Conservation (phyloP, 1,140 invertebrate species). For the Drosophila pruinosa region DNA sequence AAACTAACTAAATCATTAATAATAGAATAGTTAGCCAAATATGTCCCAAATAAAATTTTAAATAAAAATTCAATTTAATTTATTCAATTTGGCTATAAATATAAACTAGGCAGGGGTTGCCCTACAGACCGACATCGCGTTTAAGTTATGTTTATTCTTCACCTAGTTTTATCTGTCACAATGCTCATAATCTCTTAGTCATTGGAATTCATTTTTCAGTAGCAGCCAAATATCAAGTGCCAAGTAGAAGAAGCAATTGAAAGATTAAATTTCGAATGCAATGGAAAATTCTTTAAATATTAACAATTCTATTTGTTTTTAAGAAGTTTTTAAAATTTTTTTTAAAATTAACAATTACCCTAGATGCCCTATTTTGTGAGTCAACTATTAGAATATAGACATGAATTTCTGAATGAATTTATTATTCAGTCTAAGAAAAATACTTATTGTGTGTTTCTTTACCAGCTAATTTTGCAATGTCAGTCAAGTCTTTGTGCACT, state of each 20-base stretch:
- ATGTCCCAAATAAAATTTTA: too few relatives aligned
- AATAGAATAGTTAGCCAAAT: too few relatives aligned
- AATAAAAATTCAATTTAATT: too few relatives aligned
- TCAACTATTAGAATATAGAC: not conserved
- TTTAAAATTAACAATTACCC: too few relatives aligned
- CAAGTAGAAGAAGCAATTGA: not conserved
- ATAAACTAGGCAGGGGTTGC: not conserved
- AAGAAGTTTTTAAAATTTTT: too few relatives aligned
- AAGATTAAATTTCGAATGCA: not conserved
- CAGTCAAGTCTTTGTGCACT: conserved; percentile 2
- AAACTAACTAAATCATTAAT: too few relatives aligned
- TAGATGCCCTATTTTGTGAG: too few relatives aligned
- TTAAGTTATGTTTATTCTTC: conserved; percentile 73
- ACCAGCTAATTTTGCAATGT: conserved; percentile 34
- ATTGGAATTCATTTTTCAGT: conserved; percentile 58
- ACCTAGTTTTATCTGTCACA: conserved; percentile 56
- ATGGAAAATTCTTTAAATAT: too few relatives aligned
- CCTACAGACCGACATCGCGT: conserved; percentile 2
- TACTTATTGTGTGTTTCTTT: conserved; percentile 1
- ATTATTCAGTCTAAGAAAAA: not conserved
- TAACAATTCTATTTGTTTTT: too few relatives aligned
- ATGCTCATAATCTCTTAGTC: conserved; percentile 56
- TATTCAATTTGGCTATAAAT: not conserved
- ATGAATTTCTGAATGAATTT: too few relatives aligned
- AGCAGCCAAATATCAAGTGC: conserved; percentile 43